Base-by-base conservation (phyloP, 1,140 invertebrate genomes). In the Epicauta chinensis region DNA sequence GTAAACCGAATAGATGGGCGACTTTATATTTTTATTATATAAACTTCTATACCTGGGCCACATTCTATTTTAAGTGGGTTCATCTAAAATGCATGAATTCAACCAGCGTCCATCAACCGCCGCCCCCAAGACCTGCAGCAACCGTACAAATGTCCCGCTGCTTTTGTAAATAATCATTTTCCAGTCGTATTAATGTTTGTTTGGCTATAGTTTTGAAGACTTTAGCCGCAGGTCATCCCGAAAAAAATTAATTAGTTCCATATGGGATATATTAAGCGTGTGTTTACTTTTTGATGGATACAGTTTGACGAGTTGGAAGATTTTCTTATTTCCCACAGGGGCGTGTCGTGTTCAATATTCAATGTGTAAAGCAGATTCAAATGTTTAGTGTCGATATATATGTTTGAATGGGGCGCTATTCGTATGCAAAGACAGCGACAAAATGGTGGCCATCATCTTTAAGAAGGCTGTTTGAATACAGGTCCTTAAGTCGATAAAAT, bases 361-460 rank as follows among this genome's bases (percentile, higher is more conserved):
- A 56, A 60, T 51, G 53, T 53, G 55, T 54, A 45, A 58, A 55
- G 34, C 45, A 59, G 55, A 57, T 62, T 58, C 61, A 55, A 58
- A 53, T 55, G 58, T 56, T 58, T 54, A 54, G 47, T 53, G 45
- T 55, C 49, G 51, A 53, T 55, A 55, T 58, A 53, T 52, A 53
- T 58, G 52, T 59, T 56, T 51, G 52, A 61, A 59, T 58, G 54
- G 49, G 56, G 49, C n/a, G n/a, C 54, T 51, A 63, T 63, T 63
- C 59, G 61, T 61, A 63, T 63, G 61, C 61, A 63, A 61, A 63
- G 61, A 62, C 61, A 60, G 61, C 55, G 54, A 60, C 55, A 53
- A 59, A 62, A 62, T 52, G 58, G 55, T 55, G 55, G 58, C 53
- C 52, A 34, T 53, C 41, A 7, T 34, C 32, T 34, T 53, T 62